Evolutionary conservation across 2,797 vertebrate genomes (phyloP), one percentile per base, ranked within the genome.

Genomic region (Clarias laeviceps): DNA sequence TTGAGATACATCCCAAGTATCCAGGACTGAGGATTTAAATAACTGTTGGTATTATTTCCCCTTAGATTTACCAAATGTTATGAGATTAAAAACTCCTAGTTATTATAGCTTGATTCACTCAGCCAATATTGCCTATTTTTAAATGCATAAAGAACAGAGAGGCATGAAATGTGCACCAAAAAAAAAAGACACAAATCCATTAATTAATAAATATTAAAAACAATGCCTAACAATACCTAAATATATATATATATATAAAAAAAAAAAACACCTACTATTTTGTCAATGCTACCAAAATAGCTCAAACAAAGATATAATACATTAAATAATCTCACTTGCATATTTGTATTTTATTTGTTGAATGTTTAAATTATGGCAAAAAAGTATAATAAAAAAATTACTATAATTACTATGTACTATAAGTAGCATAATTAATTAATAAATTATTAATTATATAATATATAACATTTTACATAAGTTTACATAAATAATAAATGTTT

Each of bases 1-100:
- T 80, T 80, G 61, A 24, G n/a, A 54, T 1, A 65, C n/a, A 50
- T 80, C 79, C 62, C 24, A 50, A 65, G 61, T 50, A 80, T 45
- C 45, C n/a, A 11, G 0, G 4, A 66, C n/a, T 56, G 8, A 66
- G n/a, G n/a, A 50, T 27, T 29, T 65, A 80, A 80, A 50, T 80
- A 80, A 50, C 37, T 65, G 61, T 37, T 27, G 37, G 29, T 65
- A 65, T 65, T 62, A 65, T 50, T 65, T 80, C 61, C 37, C 78
- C n/a, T 80, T n/a, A 29, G 37, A 80, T 80, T 80, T 80, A 80
- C 56, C 22, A 29, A 59, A 29, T 34, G 37, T 65, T 27, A 65
- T 29, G 78, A 80, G 37, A 64, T 65, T 64, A 29, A 80, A 80
- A 50, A 29, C 78, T 18, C 37, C 57, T 56, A 32, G 29, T 59